Evolutionary conservation across 1,140 invertebrate genomes (phyloP).

Genomic region (Meloidogyne hapla): DNA sequence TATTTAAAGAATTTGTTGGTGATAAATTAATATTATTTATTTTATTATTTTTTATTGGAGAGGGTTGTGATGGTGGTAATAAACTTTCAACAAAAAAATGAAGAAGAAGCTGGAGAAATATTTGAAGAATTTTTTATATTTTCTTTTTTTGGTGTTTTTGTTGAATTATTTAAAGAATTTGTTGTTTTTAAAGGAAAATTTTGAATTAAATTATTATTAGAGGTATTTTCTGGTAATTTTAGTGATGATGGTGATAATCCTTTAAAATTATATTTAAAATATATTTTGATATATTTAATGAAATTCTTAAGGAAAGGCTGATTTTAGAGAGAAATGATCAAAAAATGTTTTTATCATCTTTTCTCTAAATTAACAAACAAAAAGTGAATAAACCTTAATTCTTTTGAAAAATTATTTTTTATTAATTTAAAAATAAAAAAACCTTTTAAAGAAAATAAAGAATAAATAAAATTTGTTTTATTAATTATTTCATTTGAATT

Average conservation of each 20-base stretch:
- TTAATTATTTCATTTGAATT: background rate
- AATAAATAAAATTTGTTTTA: background rate
- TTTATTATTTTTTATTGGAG: background rate
- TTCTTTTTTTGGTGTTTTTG: no score
- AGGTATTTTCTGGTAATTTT: background rate
- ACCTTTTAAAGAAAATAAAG: background rate
- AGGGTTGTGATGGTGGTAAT: background rate
- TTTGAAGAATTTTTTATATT: no score
- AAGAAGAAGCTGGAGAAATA: background rate
- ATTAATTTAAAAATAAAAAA: background rate
- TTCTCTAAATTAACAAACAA: no score
- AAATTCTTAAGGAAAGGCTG: no score
- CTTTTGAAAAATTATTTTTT: no score
- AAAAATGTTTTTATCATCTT: no score
- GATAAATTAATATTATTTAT: background rate
- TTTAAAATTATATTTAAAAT: background rate
- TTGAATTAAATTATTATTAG: background rate
- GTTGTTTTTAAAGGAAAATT: background rate
- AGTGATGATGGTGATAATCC: background rate
- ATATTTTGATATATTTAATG: no score
- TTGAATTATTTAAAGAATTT: background rate
- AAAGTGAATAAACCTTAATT: no score
- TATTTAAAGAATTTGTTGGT: background rate
- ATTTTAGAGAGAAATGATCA: no score
- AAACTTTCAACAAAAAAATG: conserved; percentile 2